These are phyloP conservation scores for Charanyca ferruginea DNA, from an alignment of 2,888 invertebrate species.

Conservation along the genomic window DNA sequence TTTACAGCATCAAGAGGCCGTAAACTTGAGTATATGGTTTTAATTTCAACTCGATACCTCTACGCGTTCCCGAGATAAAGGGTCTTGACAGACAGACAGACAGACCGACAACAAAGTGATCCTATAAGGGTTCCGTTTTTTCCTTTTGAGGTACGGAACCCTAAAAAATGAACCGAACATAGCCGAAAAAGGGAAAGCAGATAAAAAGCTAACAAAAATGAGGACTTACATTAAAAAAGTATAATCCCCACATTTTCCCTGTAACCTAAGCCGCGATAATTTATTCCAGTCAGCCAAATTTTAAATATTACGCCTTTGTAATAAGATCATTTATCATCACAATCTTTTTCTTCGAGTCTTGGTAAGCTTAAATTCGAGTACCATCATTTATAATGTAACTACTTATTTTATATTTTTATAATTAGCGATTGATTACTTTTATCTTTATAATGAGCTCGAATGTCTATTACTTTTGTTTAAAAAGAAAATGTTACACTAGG, in stretches of 20 bases:
- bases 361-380: conserved; percentile 1
- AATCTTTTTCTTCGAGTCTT: conserved; percentile 12
- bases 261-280: conserved; percentile 16
- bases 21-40: no score
- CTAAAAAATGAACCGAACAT: no score
- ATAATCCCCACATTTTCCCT: background rate
- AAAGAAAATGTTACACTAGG: no score
- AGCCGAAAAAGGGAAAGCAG: background rate
- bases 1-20: no score
- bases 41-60: no score
- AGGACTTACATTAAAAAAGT: conserved; percentile 1
- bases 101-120: no score
- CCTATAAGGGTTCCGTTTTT: no score
- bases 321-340: conserved; percentile 34
- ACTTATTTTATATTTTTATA: conserved; percentile 3
- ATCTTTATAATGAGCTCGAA: background rate
- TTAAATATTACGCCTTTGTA: conserved; percentile 14
- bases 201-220: conserved; percentile 6
- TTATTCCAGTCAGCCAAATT: conserved; percentile 35
- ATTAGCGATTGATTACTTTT: background rate
- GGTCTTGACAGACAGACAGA: no score
- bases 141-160: no score
- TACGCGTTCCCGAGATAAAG: no score
- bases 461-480: no score
- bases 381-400: conserved; percentile 5